These are phyloP conservation scores for Cephus sareptanus DNA, from an alignment of 2,888 invertebrate genomes.

Conservation along the genomic window DNA sequence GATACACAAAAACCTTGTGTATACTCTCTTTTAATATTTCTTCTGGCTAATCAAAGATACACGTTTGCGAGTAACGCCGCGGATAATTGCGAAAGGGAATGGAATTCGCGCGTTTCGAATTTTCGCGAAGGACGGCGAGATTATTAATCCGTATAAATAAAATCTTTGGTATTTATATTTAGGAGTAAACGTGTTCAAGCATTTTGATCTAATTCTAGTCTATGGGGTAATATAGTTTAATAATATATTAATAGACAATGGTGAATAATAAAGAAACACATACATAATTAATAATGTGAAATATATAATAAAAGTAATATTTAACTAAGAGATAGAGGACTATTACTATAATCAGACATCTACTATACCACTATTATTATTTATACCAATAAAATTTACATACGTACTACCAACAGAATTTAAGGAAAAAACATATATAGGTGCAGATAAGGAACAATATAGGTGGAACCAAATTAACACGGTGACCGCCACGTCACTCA, in stretches of 20 bases:
- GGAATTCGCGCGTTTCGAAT: not conserved
- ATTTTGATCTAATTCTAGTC: not conserved
- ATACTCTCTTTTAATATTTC: not conserved
- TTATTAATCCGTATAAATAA: not conserved
- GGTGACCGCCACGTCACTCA: too few species aligned
- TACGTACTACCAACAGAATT: not conserved
- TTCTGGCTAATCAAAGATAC: not conserved
- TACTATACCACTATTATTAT: not conserved
- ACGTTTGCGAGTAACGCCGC: not conserved
- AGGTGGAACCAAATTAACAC: not conserved
- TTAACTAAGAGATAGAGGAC: not conserved
- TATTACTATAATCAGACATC: not conserved
- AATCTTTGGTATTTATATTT: not conserved
- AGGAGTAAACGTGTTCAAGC: not conserved
- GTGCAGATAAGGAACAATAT: not conserved
- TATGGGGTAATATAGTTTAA: not conserved
- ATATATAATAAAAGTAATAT: too few species aligned
- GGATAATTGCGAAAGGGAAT: not conserved
- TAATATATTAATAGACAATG: not conserved
- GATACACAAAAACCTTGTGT: not conserved
- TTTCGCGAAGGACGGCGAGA: not conserved
- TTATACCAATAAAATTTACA: not conserved
- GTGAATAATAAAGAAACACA: not conserved
- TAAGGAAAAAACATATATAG: not conserved
- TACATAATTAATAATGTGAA: not conserved